Conservation (phyloP, 2,797 vertebrate genomes). For the Chiloscyllium punctatum region DNA sequence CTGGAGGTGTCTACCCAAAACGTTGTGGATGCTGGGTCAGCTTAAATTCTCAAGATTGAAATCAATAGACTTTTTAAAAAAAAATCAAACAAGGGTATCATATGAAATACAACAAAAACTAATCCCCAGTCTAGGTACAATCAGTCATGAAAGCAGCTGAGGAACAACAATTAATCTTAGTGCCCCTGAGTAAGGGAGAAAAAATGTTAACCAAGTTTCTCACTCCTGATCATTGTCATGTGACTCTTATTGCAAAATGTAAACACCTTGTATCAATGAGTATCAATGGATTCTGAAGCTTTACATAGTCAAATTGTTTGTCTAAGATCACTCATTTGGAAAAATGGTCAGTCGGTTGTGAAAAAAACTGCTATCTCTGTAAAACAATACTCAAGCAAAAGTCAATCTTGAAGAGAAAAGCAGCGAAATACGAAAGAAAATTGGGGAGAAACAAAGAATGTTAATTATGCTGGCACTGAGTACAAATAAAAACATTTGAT, state of each 20-base stretch:
- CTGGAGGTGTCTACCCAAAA: not conserved
- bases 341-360: not conserved
- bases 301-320: not conserved
- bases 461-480: not conserved
- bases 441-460: not conserved
- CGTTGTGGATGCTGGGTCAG: not conserved
- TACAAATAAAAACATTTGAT: constrained; percentile 5
- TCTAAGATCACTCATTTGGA: not conserved
- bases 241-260: not conserved
- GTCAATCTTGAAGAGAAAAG: not conserved
- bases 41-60: not conserved
- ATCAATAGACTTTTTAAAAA: not conserved
- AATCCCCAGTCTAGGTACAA: not conserved
- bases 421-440: not conserved
- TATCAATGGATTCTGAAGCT: not conserved
- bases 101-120: not conserved
- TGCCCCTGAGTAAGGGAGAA: not conserved
- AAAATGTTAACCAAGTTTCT: not conserved
- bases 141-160: not conserved
- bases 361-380: not conserved
- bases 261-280: not conserved
- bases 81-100: not conserved
- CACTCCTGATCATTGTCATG: not conserved
- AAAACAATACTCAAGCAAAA: not conserved
- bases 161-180: not conserved